Conservation (phyloP, 2,888 invertebrate species). For the Chrysolina americana region DNA sequence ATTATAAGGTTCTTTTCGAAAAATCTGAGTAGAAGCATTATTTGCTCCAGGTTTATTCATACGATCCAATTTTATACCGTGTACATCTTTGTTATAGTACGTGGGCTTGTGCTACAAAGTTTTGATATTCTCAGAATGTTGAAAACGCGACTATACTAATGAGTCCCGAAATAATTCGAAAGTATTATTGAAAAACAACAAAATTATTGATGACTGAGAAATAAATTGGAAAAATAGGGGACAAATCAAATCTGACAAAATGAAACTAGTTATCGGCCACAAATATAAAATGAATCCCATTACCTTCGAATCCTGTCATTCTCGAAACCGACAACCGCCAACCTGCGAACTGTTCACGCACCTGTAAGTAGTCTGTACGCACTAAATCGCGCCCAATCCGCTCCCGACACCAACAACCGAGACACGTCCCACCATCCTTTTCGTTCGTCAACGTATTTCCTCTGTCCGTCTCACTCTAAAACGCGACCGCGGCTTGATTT, state of each 20-base stretch:
- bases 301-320: slow-evolving; percentile 21
- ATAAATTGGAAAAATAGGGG: neutral
- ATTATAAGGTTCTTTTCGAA: no score
- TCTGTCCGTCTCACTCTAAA: neutral
- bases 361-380: neutral
- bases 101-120: no score
- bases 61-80: no score
- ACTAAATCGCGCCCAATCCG: neutral
- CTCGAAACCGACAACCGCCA: neutral
- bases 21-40: no score
- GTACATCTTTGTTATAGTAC: no score
- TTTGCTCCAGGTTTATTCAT: no score
- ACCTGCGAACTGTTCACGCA: neutral
- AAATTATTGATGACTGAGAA: no score
- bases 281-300: neutral
- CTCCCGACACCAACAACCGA: neutral
- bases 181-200: no score
- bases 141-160: no score
- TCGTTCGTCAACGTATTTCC: slow-evolving; percentile 3
- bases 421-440: slow-evolving; percentile 10
- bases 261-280: neutral
- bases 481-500: slow-evolving; percentile 28
- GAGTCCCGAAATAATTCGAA: no score
- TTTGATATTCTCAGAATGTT: no score
- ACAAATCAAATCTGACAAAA: neutral